Base-by-base conservation (phyloP, 2,888 invertebrate genomes). In the Mesorhabditis sp. region DNA sequence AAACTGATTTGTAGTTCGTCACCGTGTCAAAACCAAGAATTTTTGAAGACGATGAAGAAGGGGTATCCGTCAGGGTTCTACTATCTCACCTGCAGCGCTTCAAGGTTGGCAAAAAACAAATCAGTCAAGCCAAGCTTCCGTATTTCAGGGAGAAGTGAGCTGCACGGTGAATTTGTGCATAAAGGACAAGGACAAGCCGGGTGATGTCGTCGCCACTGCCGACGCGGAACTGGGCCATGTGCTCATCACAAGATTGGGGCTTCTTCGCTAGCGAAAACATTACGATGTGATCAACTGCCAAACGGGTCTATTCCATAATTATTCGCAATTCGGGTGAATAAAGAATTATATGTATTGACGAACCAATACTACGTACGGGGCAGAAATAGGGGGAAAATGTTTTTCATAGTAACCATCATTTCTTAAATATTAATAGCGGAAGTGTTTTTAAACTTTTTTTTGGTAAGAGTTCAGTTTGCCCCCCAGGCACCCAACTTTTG, bases 1-100 rank as follows among this genome's bases (percentile, higher is more conserved):
- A 4, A 65, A 7, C 6, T 43, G 42, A 5, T 41, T 2, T n/a
- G 44, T 10, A 42, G 45, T 71, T 69, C 45, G 77, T 73, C 79
- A 78, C 81, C 43, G 70, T 75, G 62, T 72, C 80, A 4, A 73
- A 72, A 45, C 74, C 74, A 4, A 77, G 76, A 62, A 71, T 80
- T 28, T 78, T 79, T 61, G 68, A 70, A 41, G 84, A 85, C 67
- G 80, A 81, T 13, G 81, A 82, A 58, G 85, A 85, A 72, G 85
- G 85, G 3, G 73, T 79, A 10, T 82, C 84, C 3, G 65, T 85
- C 66, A 78, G 81, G 62, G 72, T 75, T 28, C 69, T 85, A 67
- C 72, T 85, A 3, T 81, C 80, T 0, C 75, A 82, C 70, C 74
- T 85, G 58, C 85, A 85, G 66, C 72, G 77, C 70, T 73, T 72